Evolutionary conservation across 2,888 invertebrate species (phyloP), one percentile per base, ranked within the genome.

Genomic region (Fragum sueziense): DNA sequence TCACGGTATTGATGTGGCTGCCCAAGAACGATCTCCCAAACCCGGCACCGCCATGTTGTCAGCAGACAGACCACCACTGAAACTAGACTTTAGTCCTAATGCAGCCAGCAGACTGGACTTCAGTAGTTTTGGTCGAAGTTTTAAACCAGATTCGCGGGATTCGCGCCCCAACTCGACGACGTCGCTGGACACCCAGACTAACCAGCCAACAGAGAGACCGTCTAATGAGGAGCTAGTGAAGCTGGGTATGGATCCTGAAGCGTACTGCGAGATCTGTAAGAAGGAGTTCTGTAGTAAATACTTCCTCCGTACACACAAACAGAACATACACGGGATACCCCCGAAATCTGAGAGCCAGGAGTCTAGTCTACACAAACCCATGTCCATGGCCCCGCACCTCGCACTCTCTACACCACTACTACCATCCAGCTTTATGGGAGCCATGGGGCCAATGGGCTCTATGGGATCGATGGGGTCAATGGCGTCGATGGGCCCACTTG

Each of bases 251-350:
- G 93, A 93, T 75, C 93, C 93, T n/a, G 92, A 92, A 73, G 92
- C 93, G 22, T 93, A 92, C 85, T 93, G 93, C 82, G 92, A 92
- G 82, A 91, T 99, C 86, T 99, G 99, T 94, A 97, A 98, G 94
- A 98, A 98, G 93, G 98, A 99, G 94, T 95, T 99, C 73, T 99
- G 99, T 94, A 98, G 98, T 94, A 99, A 99, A 93, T 98, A 99
- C 93, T 99, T 99, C 92, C 94, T 99, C 78, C 96, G 98, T 84
- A 98, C 98, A 29, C 99, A 99, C 94, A 99, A 99, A 92, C 97
- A 98, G 92, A 99, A 99, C 93, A 98, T 98, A 41, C 99, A 99
- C 93, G 99, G 99, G 25, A 97, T 99, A 79, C 96, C 97, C 57
- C 76, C 81, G 76, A 76, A 76, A 74, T 81, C 79, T 59, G 80